Conservation (phyloP, 2,797 vertebrate species). For the Pangasius djambal region DNA sequence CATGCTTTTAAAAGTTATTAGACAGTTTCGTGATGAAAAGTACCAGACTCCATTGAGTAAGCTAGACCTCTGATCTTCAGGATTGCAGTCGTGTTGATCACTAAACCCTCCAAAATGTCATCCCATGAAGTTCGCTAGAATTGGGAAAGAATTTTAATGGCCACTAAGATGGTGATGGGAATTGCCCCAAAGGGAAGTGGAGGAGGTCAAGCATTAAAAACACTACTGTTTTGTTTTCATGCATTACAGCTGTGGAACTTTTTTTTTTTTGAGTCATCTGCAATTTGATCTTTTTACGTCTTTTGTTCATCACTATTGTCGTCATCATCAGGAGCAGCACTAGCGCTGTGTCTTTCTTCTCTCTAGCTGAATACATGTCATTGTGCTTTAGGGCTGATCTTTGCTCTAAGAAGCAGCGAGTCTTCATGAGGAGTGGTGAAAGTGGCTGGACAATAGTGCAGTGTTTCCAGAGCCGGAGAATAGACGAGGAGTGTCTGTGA, state of each 20-base stretch:
- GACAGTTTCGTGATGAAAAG: not conserved
- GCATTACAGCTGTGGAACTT: not conserved
- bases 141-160: not conserved
- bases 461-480: conserved; percentile 19
- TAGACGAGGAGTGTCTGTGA: not conserved
- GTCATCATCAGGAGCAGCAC: not conserved
- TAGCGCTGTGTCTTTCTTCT: not conserved
- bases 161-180: not conserved
- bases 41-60: not conserved
- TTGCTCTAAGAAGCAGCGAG: not conserved
- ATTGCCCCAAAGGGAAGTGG: not conserved
- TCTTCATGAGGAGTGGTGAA: not conserved
- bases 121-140: not conserved
- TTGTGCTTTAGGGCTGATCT: not conserved
- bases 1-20: not conserved
- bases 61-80: not conserved
- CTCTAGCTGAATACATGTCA: not conserved
- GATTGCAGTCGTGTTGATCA: not conserved
- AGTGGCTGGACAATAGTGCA: conserved; percentile 9
- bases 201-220: not conserved
- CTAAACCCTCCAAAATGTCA: not conserved
- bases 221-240: not conserved
- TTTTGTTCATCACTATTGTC: not conserved
- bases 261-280: not conserved
- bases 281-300: not conserved